Evolutionary conservation across 2,113 vertebrate species (phyloP), one percentile per base, ranked within the genome.

Genomic region (Nyctereutes procyonoides): DNA sequence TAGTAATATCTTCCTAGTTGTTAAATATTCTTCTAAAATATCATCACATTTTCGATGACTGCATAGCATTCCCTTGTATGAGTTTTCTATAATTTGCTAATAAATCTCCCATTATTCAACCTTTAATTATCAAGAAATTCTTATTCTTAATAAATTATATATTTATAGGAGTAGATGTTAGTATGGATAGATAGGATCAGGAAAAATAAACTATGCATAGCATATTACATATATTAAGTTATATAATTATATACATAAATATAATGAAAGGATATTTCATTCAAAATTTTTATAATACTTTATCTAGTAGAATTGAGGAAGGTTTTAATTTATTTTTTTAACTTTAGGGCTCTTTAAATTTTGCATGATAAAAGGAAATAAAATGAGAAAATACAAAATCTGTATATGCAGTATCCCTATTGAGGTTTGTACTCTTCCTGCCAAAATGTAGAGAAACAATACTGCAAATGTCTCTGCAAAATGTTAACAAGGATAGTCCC

Each of bases 1-100:
- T 2, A 93, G 56, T 16, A 79, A 58, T 86, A 63, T 89, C 88
- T 95, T 93, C 22, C 60, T 93, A 48, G 71, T 60, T 60, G 10
- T 85, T 87, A 86, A 86, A 74, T 92, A 63, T 63, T 81, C 19
- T 91, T 81, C 82, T 69, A 82, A 97, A 94, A 86, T 85, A 69
- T 2, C 22, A 11, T 89, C 87, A 58, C 15, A 58, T 97, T 97
- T 95, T 76, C 35, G n/a, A 5, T 93, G 20, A 51, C 60, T 81
- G 7, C 6, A 9, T 48, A 65, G 9, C 79, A 58, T 84, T 80
- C 38, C 22, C 38, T 43, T 79, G 5, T 77, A 32, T 88, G 38
- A 87, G 32, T 88, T 28, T 84, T 93, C 13, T 51, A 16, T 67
- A 26, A 4, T 53, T 79, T 76, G 83, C 26, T 90, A 62, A 53